Evolutionary conservation across 2,888 invertebrate genomes (phyloP).

Genomic region (Leucophora obtusa): DNA sequence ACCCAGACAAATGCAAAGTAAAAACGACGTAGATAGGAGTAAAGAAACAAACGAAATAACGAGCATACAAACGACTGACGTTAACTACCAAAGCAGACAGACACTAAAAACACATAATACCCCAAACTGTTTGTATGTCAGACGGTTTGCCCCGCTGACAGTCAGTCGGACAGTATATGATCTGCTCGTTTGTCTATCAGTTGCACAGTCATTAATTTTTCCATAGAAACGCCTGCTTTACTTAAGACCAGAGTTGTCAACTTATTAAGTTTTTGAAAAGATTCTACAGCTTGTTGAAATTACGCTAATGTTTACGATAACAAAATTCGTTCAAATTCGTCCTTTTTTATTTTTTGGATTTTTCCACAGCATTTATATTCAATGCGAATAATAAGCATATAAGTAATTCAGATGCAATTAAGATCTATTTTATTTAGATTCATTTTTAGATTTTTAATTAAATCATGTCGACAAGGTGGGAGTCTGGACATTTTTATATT

Average conservation of each 20-base stretch:
- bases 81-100: slow-evolving; percentile 46
- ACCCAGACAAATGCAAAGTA: slow-evolving; percentile 56
- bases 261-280: slow-evolving; percentile 7
- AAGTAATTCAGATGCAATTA: too few relatives aligned
- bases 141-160: not conserved
- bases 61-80: slow-evolving; percentile 48
- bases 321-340: too few relatives aligned
- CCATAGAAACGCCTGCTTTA: slow-evolving; percentile 45
- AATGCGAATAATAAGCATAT: too few relatives aligned
- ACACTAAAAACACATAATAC: slow-evolving; percentile 31
- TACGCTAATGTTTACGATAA: too few relatives aligned
- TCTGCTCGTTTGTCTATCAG: slow-evolving; percentile 18
- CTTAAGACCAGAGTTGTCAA: slow-evolving; percentile 41
- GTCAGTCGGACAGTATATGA: not conserved
- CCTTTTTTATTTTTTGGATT: too few relatives aligned
- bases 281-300: not conserved
- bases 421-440: too few relatives aligned
- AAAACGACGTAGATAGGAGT: slow-evolving; percentile 34
- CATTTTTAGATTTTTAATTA: too few relatives aligned
- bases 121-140: slow-evolving; percentile 8
- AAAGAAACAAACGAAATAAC: slow-evolving; percentile 34
- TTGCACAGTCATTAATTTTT: slow-evolving; percentile 52
- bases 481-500: too few relatives aligned
- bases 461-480: too few relatives aligned
- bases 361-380: too few relatives aligned